These are phyloP conservation scores for Phyllopteryx taeniolatus DNA, from an alignment of 2,113 vertebrate genomes.

Conservation along the genomic window DNA sequence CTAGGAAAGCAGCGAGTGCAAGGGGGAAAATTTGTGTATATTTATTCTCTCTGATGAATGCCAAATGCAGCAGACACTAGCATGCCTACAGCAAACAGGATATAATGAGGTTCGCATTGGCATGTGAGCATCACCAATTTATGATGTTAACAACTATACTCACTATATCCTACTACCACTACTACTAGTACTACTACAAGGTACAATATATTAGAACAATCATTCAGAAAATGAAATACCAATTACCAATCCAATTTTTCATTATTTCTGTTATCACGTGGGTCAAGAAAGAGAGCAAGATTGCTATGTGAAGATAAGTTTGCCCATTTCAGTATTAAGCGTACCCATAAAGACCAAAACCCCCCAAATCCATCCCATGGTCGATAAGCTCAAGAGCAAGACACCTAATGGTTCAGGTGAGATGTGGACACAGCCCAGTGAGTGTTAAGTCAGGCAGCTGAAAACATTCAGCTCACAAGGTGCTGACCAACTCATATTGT, in stretches of 20 bases:
- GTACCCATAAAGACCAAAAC: not conserved
- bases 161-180: not conserved
- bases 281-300: not conserved
- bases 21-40: constrained; percentile 36
- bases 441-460: not conserved
- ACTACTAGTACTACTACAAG: not conserved
- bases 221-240: not conserved
- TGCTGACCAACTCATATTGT: not conserved
- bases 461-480: not conserved
- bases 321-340: not conserved
- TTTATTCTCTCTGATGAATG: constrained; percentile 57
- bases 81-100: constrained; percentile 6
- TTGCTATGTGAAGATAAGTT: not conserved
- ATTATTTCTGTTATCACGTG: not conserved
- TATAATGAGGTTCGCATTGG: not conserved
- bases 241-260: not conserved
- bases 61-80: constrained; percentile 19
- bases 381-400: not conserved
- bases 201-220: not conserved
- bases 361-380: not conserved
- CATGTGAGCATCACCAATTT: not conserved
- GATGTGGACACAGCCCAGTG: not conserved
- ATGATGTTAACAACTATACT: not conserved
- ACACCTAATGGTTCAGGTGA: not conserved
- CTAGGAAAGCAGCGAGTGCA: constrained; percentile 29